A percentile compares a stretch with the other conserved stretches of the same genome.
phyloP scores from a whole-genome alignment of 1,140 invertebrate genomes.

The Fopius arisanus region DNA sequence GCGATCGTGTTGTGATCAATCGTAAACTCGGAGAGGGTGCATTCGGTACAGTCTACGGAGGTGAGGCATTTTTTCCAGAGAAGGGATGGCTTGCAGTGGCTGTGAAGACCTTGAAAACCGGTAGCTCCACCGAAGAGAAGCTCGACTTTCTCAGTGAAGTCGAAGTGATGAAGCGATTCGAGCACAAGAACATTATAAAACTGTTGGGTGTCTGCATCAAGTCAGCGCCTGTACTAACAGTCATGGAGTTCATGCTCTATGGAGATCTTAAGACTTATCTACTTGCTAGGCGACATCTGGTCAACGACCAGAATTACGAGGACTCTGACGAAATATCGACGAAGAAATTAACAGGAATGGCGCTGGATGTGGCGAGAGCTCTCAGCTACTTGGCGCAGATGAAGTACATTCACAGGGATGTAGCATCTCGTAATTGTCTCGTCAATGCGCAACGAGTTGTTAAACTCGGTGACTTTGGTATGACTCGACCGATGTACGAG shows the following conservation, averaged over 20 bases:
- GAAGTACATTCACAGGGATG: conserved; percentile 87
- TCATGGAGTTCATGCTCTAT: conserved; percentile 95
- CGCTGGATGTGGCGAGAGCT: conserved; percentile 85
- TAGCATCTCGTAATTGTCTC: conserved; percentile 88
- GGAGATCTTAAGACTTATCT: conserved; percentile 91
- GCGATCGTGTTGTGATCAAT: conserved; percentile 89
- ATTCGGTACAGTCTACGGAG: conserved; percentile 88
- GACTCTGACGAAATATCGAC: conserved; percentile 80
- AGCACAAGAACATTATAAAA: conserved; percentile 89
- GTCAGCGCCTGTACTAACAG: conserved; percentile 84
- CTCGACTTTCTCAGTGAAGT: conserved; percentile 94
- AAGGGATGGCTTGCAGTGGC: conserved; percentile 87
- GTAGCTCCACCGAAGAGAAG: conserved; percentile 84
- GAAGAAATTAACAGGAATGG: conserved; percentile 83
- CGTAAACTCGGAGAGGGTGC: conserved; percentile 88
- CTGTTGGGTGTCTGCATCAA: conserved; percentile 86
- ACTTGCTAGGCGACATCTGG: conserved; percentile 82
- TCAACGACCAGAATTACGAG: conserved; percentile 71
- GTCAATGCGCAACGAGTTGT: conserved; percentile 82
- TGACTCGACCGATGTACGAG: conserved; percentile 88
- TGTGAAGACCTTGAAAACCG: conserved; percentile 88
- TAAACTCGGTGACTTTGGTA: conserved; percentile 93
- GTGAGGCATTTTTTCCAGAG: conserved; percentile 76
- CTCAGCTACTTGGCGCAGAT: conserved; percentile 81
- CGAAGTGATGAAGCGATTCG: conserved; percentile 90